Evolutionary conservation across 1,140 invertebrate genomes (phyloP).

Genomic region (Ceratoteleas bidentatus): DNA sequence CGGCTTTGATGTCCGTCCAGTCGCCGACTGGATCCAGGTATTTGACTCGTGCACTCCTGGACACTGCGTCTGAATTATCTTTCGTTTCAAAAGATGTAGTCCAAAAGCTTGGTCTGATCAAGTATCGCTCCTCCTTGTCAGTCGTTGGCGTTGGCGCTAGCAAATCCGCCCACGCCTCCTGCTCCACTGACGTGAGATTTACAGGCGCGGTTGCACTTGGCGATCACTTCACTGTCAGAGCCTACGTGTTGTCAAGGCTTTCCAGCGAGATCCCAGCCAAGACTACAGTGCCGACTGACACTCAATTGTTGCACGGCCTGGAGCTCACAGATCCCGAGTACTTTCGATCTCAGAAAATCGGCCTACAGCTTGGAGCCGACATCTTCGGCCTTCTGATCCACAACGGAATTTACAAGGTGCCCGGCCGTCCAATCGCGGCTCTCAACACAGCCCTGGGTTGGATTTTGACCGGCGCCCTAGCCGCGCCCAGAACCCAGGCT

Average conservation of each 20-base stretch:
- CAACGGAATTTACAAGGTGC: not conserved
- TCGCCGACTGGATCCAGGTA: not conserved
- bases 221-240: not conserved
- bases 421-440: not conserved
- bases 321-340: slow-evolving; percentile 4
- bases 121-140: not conserved
- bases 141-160: not conserved
- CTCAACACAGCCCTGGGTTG: not conserved
- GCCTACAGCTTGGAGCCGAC: not conserved
- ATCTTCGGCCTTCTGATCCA: not conserved
- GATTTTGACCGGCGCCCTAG: not conserved
- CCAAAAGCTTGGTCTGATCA: not conserved
- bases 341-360: not conserved
- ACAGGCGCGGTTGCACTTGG: not conserved
- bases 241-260: not conserved
- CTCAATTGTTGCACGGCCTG: not conserved
- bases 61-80: slow-evolving; percentile 2
- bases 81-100: slow-evolving; percentile 6
- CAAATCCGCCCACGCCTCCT: not conserved
- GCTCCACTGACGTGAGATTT: not conserved
- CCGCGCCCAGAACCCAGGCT: not conserved
- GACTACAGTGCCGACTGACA: not conserved
- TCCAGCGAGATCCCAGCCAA: not conserved
- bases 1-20: not conserved
- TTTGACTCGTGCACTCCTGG: not conserved